A percentile compares a stretch with the other conserved stretches of the same genome.
Conservation (phyloP, 2,113 vertebrate species). For the Cochlearius cochlearius region DNA sequence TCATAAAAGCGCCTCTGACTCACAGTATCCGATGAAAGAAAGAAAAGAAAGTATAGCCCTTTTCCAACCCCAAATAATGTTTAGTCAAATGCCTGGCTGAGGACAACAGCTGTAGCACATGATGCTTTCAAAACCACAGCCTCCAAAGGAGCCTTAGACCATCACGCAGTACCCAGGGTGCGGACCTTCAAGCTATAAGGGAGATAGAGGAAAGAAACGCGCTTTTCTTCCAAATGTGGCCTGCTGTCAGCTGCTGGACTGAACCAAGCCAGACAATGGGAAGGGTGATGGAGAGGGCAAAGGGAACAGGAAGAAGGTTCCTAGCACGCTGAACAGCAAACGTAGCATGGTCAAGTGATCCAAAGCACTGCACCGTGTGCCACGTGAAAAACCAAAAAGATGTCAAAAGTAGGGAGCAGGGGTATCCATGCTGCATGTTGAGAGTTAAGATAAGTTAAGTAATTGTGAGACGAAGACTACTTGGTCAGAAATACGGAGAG, state of each 20-base stretch:
- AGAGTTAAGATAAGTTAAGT: not conserved
- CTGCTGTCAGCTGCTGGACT: not conserved
- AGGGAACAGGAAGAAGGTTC: not conserved
- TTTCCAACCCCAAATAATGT: not conserved
- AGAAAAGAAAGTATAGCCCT: not conserved
- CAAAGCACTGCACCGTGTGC: not conserved
- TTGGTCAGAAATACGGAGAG: not conserved
- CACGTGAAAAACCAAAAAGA: not conserved
- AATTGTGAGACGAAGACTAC: not conserved
- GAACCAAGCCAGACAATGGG: not conserved
- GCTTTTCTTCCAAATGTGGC: not conserved
- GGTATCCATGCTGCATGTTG: not conserved
- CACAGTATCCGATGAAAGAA: not conserved
- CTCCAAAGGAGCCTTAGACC: not conserved
- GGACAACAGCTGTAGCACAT: not conserved
- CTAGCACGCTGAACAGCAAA: not conserved
- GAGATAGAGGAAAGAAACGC: not conserved
- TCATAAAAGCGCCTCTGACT: constrained; percentile 7
- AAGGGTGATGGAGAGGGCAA: not conserved
- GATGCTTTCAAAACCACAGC: not conserved
- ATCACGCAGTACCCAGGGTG: accelerated
- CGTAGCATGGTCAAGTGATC: accelerated
- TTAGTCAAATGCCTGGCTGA: not conserved
- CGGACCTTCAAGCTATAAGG: not conserved
- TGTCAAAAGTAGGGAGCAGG: not conserved